A percentile compares a stretch with the other conserved stretches of the same genome.
These are phyloP conservation scores for Zoanthus solanderi DNA, from an alignment of 92 coral and sea anemone genomes.

Conservation along the genomic window DNA sequence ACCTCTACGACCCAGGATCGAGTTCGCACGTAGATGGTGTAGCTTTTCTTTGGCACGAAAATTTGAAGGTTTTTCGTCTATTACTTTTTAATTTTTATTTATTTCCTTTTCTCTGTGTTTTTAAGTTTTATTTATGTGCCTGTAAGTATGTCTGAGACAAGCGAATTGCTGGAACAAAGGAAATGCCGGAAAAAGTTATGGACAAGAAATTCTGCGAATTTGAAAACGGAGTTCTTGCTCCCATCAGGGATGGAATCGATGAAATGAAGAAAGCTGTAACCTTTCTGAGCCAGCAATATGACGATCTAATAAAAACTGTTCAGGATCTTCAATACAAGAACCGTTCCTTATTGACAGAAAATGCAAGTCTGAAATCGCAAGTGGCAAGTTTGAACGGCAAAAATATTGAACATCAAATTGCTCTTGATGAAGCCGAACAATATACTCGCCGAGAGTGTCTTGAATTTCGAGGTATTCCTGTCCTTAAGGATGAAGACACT, in stretches of 20 bases:
- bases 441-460: constrained; percentile 42
- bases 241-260: neutral
- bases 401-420: constrained; percentile 9
- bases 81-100: neutral
- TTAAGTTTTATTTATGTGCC: neutral
- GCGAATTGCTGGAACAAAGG: neutral
- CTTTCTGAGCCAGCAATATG: neutral
- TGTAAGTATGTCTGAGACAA: neutral
- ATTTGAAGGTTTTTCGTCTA: neutral
- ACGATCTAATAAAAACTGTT: neutral
- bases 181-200: neutral
- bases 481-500: neutral
- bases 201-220: neutral
- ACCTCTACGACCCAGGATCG: too few relatives aligned
- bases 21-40: too few relatives aligned
- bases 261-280: neutral
- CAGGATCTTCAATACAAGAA: neutral
- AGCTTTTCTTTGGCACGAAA: neutral
- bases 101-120: neutral
- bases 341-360: neutral
- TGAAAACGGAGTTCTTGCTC: neutral
- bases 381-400: constrained; percentile 1
- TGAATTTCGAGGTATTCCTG: constrained; percentile 34
- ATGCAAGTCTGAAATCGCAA: constrained; percentile 4
- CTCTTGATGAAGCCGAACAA: constrained; percentile 34